Evolutionary conservation across 2,113 vertebrate species (phyloP), one percentile per base, ranked within the genome.

Genomic region (Camelus dromedarius): DNA sequence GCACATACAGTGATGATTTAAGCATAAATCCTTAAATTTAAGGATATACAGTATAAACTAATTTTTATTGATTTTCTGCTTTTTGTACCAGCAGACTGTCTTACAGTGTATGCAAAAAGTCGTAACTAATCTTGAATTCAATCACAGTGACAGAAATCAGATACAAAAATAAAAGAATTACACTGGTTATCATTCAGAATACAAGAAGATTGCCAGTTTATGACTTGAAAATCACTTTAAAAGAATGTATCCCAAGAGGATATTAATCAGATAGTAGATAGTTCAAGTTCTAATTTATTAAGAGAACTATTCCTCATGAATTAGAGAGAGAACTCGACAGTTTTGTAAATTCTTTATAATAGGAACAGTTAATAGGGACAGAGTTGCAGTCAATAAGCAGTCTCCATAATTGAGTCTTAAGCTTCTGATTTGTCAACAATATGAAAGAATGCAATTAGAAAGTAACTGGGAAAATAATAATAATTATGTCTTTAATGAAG

Each of bases 381-480:
- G 35, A 96, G 13, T 89, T 97, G 79, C 32, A 89, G 60, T 95
- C 81, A 96, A 48, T 98, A 96, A 95, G 16, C 60, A 70, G 82
- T 92, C 89, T 77, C 87, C 86, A 95, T 97, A 98, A 98, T 97
- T 97, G 98, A 98, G 66, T 91, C 92, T 97, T 96, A 90, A 30
- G 14, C 96, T 98, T 98, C 90, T 89, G 96, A 97, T 70, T 90
- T 96, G 87, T 95, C 93, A 97, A 95, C 62, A 98, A 70, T 82
- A 97, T 38, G 91, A 97, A 96, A 56, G 22, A 97, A 91, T 97
- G 38, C 56, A 89, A 91, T 96, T 97, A 96, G 76, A 97, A 95
- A 97, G 82, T 93, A 97, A 96, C 93, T 70, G 83, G 76, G 91
- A 73, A 91, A 97, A 62, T 54, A 66, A 58, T 89, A 56, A 67